Evolutionary conservation across 2,797 vertebrate species (phyloP).

Genomic region (Siniperca undulata): DNA sequence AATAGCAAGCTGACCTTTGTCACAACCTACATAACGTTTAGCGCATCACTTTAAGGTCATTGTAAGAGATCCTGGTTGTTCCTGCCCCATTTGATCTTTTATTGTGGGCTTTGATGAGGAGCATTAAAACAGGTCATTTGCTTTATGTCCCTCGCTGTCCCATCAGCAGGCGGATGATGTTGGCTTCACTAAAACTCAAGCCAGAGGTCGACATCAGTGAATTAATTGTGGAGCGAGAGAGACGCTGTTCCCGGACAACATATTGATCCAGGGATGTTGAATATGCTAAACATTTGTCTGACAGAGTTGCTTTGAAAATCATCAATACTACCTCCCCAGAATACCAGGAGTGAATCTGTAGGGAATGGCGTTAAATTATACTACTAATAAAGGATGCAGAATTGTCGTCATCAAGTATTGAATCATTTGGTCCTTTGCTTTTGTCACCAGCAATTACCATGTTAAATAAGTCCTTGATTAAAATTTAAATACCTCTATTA

Average conservation of each 20-base stretch:
- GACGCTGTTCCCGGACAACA: slow-evolving; percentile 67
- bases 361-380: slow-evolving; percentile 37
- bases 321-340: slow-evolving; percentile 44
- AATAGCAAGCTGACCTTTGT: slow-evolving; percentile 69
- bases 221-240: slow-evolving; percentile 73
- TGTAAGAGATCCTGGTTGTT: slow-evolving; percentile 58
- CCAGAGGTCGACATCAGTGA: slow-evolving; percentile 77
- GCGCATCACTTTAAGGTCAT: slow-evolving; percentile 64
- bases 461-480: slow-evolving; percentile 75
- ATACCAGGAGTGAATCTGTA: slow-evolving; percentile 51
- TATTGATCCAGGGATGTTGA: slow-evolving; percentile 80
- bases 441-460: slow-evolving; percentile 66
- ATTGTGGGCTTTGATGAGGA: slow-evolving; percentile 66
- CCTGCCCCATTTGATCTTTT: slow-evolving; percentile 68
- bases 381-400: slow-evolving; percentile 49
- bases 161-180: slow-evolving; percentile 73
- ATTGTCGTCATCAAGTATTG: slow-evolving; percentile 50
- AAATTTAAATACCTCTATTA: slow-evolving; percentile 68
- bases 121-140: slow-evolving; percentile 70
- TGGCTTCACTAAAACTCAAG: slow-evolving; percentile 78
- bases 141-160: slow-evolving; percentile 65
- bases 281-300: slow-evolving; percentile 80
- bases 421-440: slow-evolving; percentile 52
- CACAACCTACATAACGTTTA: slow-evolving; percentile 57
- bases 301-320: slow-evolving; percentile 66